Conservation (phyloP, 2,888 invertebrate genomes). For the Orchesella flavescens region DNA sequence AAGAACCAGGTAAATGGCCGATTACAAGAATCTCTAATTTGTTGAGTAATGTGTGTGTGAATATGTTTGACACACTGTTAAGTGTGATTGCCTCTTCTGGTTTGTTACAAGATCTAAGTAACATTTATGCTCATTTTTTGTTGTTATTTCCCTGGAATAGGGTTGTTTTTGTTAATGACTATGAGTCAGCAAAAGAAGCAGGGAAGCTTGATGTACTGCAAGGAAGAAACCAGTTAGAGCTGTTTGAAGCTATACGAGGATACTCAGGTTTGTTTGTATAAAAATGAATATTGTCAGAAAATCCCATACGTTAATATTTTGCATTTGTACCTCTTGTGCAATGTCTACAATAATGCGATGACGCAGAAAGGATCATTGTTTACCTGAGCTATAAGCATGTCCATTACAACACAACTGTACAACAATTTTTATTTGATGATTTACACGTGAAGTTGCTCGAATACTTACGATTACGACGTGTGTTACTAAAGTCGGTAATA, state of each 20-base stretch:
- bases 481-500: background rate
- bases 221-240: conserved; percentile 65
- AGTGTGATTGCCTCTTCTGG: background rate
- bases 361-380: no score
- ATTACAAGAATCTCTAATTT: background rate
- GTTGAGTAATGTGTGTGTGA: background rate
- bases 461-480: background rate
- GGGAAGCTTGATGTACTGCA: conserved; percentile 67
- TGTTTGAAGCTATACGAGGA: conserved; percentile 62
- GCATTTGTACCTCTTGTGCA: conserved; percentile 1
- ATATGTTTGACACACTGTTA: background rate
- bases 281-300: background rate
- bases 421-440: background rate
- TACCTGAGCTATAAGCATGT: no score
- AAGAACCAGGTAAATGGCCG: conserved; percentile 65
- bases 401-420: no score
- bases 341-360: background rate
- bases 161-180: conserved; percentile 69
- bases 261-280: conserved; percentile 58
- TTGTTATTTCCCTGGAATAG: conserved; percentile 28
- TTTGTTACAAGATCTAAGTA: background rate
- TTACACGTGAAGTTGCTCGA: no score
- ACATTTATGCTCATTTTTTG: no score
- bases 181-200: conserved; percentile 65
- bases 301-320: background rate